Base-by-base conservation (phyloP, 92 coral and sea anemone genomes). In the Porites divaricata region DNA sequence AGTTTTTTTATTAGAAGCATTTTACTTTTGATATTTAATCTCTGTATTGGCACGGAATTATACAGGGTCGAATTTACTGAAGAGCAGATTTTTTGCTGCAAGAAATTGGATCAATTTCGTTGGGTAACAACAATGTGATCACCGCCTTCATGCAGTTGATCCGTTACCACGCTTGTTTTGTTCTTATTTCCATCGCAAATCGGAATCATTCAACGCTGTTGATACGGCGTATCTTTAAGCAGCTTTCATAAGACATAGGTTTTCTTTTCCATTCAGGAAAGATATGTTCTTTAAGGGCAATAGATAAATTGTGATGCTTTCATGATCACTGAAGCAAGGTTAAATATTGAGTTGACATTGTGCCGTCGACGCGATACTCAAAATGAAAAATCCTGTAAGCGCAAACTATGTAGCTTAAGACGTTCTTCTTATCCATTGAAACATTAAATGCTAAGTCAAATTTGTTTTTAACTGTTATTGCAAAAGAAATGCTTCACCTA, bases 161-260 rank as follows among this genome's bases (percentile, higher is more conserved):
- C 79, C 79, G 79, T 75, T 75, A 75, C 22, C 67, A 2, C 49
- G n/a, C 67, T 63, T 69, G 9, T 0, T 1, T 67, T 24, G 57
- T 58, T n/a, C 24, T 23, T 9, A 10, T 24, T n/a, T 15, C 26
- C 35, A 45, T 10, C 13, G 19, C 19, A 13, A 15, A 69, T 65
- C 50, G 63, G 49, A 80, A 80, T 76, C 67, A 53, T 26, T 56
- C 84, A 9, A 56, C 26, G 23, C 2, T 26, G 28, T 9, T 22
- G 74, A 49, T 80, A 53, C 35, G 1, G 28, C 53, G 21, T 15
- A 15, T 26, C 25, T 2, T 22, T 7, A 45, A 56, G 45, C 16
- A 2, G 41, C 22, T 9, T 23, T 52, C 21, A 24, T 51, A 5
- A 26, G 67, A 79, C 62, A 24, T 17, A 67, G n/a, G 75, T 13